phyloP scores from a whole-genome alignment of 1,140 invertebrate species.

The Drosophila quadrilineata region DNA sequence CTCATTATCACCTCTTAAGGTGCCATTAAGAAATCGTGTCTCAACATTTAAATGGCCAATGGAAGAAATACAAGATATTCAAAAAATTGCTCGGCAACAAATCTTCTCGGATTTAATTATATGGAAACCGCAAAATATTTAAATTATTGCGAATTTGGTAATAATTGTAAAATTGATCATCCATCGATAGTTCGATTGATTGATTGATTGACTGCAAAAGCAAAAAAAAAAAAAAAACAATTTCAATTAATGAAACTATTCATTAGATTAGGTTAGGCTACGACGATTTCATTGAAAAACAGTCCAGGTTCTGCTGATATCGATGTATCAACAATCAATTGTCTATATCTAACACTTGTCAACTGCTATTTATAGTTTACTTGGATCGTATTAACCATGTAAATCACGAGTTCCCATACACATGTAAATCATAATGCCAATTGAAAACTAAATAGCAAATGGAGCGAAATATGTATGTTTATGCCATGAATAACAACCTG shows the following conservation, averaged over 20 bases:
- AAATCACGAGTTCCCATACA: constrained; percentile 52
- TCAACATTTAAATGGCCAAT: constrained; percentile 31
- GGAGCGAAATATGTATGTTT: constrained; percentile 3
- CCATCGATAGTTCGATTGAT: no score
- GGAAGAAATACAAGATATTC: constrained; percentile 25
- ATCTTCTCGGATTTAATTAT: neutral
- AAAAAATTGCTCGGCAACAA: constrained; percentile 12
- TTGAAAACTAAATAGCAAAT: constrained; percentile 3
- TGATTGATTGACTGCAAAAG: no score
- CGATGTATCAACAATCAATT: constrained; percentile 12
- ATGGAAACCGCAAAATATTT: neutral
- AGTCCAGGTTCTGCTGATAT: neutral
- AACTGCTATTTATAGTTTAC: constrained; percentile 13
- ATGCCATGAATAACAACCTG: constrained; percentile 3
- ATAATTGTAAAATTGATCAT: constrained; percentile 11
- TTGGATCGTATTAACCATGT: constrained; percentile 37
- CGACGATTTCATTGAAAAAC: neutral
- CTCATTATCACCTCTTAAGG: constrained; percentile 51
- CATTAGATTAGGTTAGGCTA: neutral
- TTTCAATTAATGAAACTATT: neutral
- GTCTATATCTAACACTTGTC: constrained; percentile 6
- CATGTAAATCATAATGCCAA: constrained; percentile 45
- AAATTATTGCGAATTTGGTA: constrained; percentile 9
- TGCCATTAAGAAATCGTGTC: constrained; percentile 44
- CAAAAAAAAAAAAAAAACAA: no score